These are phyloP conservation scores for Triplophysa tibetana DNA, from an alignment of 2,113 vertebrate genomes.

Conservation along the genomic window DNA sequence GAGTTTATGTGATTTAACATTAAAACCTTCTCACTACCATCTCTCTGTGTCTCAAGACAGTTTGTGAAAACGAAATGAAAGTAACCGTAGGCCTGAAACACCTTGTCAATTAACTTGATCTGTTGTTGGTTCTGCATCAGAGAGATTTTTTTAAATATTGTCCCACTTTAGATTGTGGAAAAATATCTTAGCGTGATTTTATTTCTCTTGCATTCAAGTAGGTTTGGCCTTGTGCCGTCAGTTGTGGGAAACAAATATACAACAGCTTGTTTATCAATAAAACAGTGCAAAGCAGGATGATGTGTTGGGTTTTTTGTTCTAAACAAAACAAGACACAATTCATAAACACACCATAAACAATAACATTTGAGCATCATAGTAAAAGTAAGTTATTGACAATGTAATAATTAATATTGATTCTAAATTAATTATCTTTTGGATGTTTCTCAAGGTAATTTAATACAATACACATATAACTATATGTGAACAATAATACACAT, in stretches of 20 bases:
- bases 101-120: not conserved
- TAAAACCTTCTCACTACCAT: not conserved
- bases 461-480: too few species aligned
- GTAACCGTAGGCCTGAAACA: not conserved
- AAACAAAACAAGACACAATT: too few species aligned
- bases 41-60: not conserved
- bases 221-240: not conserved
- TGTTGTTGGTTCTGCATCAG: not conserved
- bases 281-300: not conserved
- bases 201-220: not conserved
- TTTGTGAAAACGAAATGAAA: not conserved
- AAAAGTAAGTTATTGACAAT: not conserved
- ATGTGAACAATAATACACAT: too few species aligned
- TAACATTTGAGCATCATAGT: not conserved
- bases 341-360: too few species aligned
- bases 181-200: not conserved
- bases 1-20: not conserved
- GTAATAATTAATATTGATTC: too few species aligned
- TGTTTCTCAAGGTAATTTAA: too few species aligned
- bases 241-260: not conserved
- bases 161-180: not conserved
- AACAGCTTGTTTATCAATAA: constrained; percentile 6
- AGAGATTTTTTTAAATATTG: not conserved
- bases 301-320: not conserved
- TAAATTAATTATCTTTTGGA: too few species aligned